Evolutionary conservation across 2,888 invertebrate species (phyloP), one percentile per base, ranked within the genome.

Genomic region (Phortica okadai): DNA sequence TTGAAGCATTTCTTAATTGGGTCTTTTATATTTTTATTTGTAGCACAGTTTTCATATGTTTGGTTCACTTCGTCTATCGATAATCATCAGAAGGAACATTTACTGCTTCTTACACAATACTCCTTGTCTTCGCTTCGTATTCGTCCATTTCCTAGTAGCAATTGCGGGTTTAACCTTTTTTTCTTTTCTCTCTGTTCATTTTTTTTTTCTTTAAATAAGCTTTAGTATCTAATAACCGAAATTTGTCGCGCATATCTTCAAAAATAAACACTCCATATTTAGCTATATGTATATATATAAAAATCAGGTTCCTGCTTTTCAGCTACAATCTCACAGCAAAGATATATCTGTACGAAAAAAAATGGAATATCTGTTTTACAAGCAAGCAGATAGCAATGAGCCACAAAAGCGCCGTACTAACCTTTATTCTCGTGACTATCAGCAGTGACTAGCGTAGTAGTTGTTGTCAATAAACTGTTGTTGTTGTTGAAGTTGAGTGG

Each of bases 391-490:
- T 7, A n/a, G 10, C n/a, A 42, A 0, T 1, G 33, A 54, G 2
- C 21, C 11, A 64, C 33, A 10, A 25, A 25, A 7, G 33, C 41
- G 14, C 8, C 21, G 16, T 10, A 7, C 6, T 67, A 82, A 91
- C 91, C 91, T 90, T 90, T 90, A 88, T 90, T 90, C 88, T 91
- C 92, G 88, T 91, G 91, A 92, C 91, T 92, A 91, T 92, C 91
- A 89, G 92, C 91, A 89, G 91, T 92, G 92, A 92, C 92, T 92
- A 92, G 92, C 89, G 91, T 89, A 82, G 84, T 84, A 82, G 79
- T 86, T 86, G 88, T 88, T 81, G 91, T 89, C 88, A 91, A 88
- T 88, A 91, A 89, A 85, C 90, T 91, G 86, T 91, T 90, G 81
- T 91, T 91, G 82, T 91, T 91, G 79, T 91, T 90, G 80, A 90